Conservation (phyloP, 2,113 vertebrate species). For the Apus apus region DNA sequence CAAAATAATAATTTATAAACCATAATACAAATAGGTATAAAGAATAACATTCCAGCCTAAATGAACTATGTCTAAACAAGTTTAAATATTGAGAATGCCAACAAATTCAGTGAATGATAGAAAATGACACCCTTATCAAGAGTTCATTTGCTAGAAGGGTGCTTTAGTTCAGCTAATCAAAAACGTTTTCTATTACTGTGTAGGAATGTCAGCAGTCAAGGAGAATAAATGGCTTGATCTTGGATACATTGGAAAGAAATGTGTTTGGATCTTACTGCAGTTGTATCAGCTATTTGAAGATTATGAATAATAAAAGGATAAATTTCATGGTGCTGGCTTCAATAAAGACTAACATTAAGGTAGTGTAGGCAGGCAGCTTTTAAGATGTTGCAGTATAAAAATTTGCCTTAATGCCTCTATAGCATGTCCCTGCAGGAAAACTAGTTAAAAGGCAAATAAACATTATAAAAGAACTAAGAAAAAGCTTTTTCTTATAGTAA, state of each 20-base stretch:
- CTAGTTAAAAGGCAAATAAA: conserved; percentile 47
- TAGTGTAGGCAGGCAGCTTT: conserved; percentile 26
- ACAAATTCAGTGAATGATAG: background rate
- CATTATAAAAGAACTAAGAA: conserved; percentile 36
- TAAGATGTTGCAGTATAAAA: conserved; percentile 29
- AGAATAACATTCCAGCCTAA: background rate
- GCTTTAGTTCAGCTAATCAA: conserved; percentile 42
- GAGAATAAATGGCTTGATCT: background rate
- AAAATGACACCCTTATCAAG: conserved; percentile 19
- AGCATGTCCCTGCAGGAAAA: conserved; percentile 31
- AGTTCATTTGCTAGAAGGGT: conserved; percentile 34
- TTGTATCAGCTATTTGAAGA: conserved; percentile 11
- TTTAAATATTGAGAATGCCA: conserved; percentile 22
- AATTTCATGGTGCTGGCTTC: conserved; percentile 17
- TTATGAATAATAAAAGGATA: conserved; percentile 38
- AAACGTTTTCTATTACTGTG: background rate
- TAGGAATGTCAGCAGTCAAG: conserved; percentile 33
- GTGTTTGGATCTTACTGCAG: background rate
- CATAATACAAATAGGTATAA: background rate
- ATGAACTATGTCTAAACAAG: background rate
- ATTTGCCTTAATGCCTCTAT: background rate
- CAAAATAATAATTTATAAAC: background rate
- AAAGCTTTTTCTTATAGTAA: conserved; percentile 3
- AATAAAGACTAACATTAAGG: conserved; percentile 51
- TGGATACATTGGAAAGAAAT: background rate